phyloP scores from a whole-genome alignment of 2,888 invertebrate genomes.

The Mystacides longicornis region DNA sequence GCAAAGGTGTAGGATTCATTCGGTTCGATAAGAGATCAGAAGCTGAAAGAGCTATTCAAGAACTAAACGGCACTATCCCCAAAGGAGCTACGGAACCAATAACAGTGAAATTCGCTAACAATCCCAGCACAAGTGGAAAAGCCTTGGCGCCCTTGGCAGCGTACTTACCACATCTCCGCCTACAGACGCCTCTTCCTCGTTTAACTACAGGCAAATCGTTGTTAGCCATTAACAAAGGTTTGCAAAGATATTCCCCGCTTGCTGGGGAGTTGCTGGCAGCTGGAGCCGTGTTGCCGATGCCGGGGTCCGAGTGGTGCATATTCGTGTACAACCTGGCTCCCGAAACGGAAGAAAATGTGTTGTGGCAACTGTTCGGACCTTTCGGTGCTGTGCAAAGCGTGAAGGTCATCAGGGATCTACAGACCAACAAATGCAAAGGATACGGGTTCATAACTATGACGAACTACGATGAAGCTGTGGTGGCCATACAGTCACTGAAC shows the following conservation, averaged over 20 bases:
- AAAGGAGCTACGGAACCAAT: conserved; percentile 84
- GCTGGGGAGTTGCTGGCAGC: conserved; percentile 70
- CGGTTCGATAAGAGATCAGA: conserved; percentile 88
- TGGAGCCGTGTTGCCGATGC: conserved; percentile 71
- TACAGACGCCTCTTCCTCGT: conserved; percentile 60
- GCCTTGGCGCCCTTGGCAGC: conserved; percentile 77
- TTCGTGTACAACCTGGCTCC: conserved; percentile 95
- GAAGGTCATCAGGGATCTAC: conserved; percentile 85
- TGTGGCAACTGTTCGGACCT: conserved; percentile 95
- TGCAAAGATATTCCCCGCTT: conserved; percentile 77
- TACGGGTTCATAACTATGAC: conserved; percentile 95
- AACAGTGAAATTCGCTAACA: conserved; percentile 92
- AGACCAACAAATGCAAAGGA: conserved; percentile 91
- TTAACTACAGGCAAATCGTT: conserved; percentile 86
- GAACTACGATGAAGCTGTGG: conserved; percentile 88
- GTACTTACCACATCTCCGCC: conserved; percentile 65
- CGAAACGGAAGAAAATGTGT: conserved; percentile 90
- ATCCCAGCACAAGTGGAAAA: conserved; percentile 80
- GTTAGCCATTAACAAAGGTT: conserved; percentile 72
- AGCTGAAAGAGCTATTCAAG: conserved; percentile 90
- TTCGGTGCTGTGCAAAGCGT: conserved; percentile 91
- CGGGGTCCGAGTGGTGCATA: conserved; percentile 80
- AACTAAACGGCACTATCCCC: conserved; percentile 83
- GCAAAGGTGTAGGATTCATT: conserved; percentile 91
- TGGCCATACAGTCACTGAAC: conserved; percentile 86